Evolutionary conservation across 2,888 invertebrate species (phyloP), one percentile per base, ranked within the genome.

Genomic region (Hybos culiciformis): DNA sequence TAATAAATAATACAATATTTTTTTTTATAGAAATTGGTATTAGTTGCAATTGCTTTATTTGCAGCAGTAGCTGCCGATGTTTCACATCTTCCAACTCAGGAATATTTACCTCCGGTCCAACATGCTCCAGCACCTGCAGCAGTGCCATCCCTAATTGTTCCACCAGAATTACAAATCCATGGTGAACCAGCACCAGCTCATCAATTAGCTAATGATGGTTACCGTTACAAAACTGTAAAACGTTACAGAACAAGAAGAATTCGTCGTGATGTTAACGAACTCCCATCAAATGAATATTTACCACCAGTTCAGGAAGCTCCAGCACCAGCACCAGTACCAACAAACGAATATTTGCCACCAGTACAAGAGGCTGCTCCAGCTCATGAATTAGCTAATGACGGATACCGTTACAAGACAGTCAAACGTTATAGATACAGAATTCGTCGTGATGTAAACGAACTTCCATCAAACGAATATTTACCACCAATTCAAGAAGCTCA

Each of bases 121-220:
- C n/a, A 34, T 33, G 48, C 38, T 7, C 41, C 43, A 20, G 51
- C 46, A n/a, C 49, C 47, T 18, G n/a, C 42, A 5, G 42, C 26
- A 3, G 37, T 34, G 0, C 42, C 48, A 11, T 29, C 45, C 1
- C 15, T 34, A 23, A 48, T 48, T 18, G 37, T 50, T 36, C 44
- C 49, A 6, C 51, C 51, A 37, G 45, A 34, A 46, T 56, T 57
- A 51, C 56, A 54, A 41, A 54, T 59, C 49, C 58, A 59, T 49
- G 59, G 59, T 46, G 56, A 60, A 51, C 59, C 56, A 24, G 56
- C 55, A 14, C 34, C 34, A 34, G 34, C 34, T 11, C 34, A 34
- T 53, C 54, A 53, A 53, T 50, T 60, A 51, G 59, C 56, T 47
- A 54, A 54, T 51, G 54, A 59, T 53, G 57, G 56, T 52, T 44